Percentiles rank a stretch among this genome's conserved stretches.
Conservation (phyloP, 2,797 vertebrate species). For the Leptodactylus fallax region DNA sequence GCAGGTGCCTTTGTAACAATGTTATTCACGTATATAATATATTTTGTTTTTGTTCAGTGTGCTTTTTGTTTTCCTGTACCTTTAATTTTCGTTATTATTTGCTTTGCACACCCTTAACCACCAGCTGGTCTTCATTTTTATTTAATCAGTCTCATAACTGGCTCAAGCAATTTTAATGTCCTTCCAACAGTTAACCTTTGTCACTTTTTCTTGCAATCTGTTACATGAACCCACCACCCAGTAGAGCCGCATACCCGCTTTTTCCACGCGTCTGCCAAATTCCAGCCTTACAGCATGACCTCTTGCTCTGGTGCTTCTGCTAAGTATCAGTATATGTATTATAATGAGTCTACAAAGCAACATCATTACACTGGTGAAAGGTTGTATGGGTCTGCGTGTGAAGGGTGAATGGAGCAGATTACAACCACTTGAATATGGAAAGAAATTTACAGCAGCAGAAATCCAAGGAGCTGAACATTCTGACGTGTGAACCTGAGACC, state of each 20-base stretch:
- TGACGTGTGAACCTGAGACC: background rate
- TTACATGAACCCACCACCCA: constrained; percentile 36
- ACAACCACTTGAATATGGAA: constrained; percentile 29
- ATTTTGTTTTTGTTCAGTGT: background rate
- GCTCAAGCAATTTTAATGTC: background rate
- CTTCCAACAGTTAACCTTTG: constrained; percentile 13
- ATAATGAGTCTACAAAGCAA: constrained; percentile 25
- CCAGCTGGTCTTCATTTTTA: constrained; percentile 29
- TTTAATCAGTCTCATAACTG: background rate
- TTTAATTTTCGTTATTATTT: background rate
- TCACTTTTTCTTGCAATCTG: constrained; percentile 24
- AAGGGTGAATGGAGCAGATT: constrained; percentile 24
- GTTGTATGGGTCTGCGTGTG: constrained; percentile 25
- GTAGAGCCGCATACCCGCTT: constrained; percentile 28
- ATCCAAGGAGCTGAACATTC: background rate
- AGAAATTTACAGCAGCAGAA: constrained; percentile 6
- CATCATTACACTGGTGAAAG: constrained; percentile 27
- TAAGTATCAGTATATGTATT: constrained; percentile 33
- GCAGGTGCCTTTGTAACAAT: no score
- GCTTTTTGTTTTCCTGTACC: background rate
- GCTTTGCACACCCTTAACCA: background rate
- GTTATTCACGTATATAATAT: no score
- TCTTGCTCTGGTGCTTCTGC: constrained; percentile 32
- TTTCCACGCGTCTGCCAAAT: constrained; percentile 44
- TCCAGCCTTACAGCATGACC: constrained; percentile 21